A percentile compares a stretch with the other conserved stretches of the same genome.
These are phyloP conservation scores for Fistularia tabacaria DNA, from an alignment of 2,797 vertebrate genomes.

Conservation along the genomic window DNA sequence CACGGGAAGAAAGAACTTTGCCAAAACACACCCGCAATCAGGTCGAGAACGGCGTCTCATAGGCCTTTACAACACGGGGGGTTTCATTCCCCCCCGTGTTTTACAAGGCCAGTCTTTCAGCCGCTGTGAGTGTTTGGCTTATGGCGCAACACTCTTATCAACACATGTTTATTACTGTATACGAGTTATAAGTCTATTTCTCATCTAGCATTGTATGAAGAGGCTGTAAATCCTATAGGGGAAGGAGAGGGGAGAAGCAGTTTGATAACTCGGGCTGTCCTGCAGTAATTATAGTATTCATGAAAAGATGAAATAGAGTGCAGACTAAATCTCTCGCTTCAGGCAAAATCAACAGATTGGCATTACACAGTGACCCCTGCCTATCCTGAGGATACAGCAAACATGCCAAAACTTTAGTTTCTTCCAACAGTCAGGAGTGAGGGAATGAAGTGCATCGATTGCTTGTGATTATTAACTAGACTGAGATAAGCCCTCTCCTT, in stretches of 20 bases:
- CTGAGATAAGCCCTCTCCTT: constrained; percentile 99
- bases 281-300: constrained; percentile 71
- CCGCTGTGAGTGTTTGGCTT: constrained; percentile 34
- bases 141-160: constrained; percentile 36
- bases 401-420: constrained; percentile 81
- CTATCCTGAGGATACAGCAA: constrained; percentile 71
- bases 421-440: constrained; percentile 78
- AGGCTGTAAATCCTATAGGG: constrained; percentile 43
- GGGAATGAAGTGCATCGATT: constrained; percentile 99
- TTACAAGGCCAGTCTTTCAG: constrained; percentile 44
- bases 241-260: constrained; percentile 44
- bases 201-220: constrained; percentile 34
- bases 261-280: constrained; percentile 66
- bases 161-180: constrained; percentile 48
- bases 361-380: constrained; percentile 83
- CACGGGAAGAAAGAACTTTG: too few relatives aligned
- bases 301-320: constrained; percentile 74
- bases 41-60: neutral
- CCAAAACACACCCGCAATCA: neutral
- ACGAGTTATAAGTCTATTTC: constrained; percentile 33
- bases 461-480: constrained; percentile 98
- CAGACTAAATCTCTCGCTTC: constrained; percentile 75
- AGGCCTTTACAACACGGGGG: neutral
- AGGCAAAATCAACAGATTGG: constrained; percentile 78
- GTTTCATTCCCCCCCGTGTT: constrained; percentile 10